Conservation (phyloP, 2,797 vertebrate species). For the Muscicapa striata region DNA sequence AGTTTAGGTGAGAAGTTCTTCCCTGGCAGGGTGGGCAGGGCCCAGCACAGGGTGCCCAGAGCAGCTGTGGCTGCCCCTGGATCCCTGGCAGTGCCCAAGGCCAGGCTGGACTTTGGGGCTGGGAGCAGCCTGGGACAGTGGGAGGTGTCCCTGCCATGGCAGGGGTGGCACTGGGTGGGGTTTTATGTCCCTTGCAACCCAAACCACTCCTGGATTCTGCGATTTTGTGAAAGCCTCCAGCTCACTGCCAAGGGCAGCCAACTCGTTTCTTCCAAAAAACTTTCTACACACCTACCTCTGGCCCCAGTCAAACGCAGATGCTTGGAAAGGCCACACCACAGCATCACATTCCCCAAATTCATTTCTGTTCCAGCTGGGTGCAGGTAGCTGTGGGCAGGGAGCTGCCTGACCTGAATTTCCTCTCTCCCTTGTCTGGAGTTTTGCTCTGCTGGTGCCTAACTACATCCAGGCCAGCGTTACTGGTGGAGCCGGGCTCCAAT, state of each 20-base stretch:
- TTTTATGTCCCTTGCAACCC: neutral
- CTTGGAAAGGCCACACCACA: rapidly evolving
- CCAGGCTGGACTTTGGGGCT: rapidly evolving
- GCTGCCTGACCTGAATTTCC: conserved; percentile 51
- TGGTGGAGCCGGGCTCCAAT: neutral
- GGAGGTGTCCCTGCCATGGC: neutral
- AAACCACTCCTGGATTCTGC: neutral
- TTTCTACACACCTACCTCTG: neutral
- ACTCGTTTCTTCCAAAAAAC: neutral
- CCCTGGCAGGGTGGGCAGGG: rapidly evolving
- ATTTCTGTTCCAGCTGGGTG: neutral
- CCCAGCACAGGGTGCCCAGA: neutral
- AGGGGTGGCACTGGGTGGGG: rapidly evolving
- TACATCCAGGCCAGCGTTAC: neutral
- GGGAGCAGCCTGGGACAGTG: neutral
- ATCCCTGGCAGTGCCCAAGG: neutral
- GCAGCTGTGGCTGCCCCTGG: neutral
- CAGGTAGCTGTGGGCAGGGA: neutral
- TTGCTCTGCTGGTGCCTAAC: conserved; percentile 24
- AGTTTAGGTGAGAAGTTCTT: neutral
- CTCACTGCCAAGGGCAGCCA: neutral
- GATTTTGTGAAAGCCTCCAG: neutral
- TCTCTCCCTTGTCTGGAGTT: neutral
- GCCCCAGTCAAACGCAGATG: neutral
- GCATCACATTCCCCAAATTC: neutral